Base-by-base conservation (phyloP, 2,113 vertebrate species). In the Arothron firmamentum region DNA sequence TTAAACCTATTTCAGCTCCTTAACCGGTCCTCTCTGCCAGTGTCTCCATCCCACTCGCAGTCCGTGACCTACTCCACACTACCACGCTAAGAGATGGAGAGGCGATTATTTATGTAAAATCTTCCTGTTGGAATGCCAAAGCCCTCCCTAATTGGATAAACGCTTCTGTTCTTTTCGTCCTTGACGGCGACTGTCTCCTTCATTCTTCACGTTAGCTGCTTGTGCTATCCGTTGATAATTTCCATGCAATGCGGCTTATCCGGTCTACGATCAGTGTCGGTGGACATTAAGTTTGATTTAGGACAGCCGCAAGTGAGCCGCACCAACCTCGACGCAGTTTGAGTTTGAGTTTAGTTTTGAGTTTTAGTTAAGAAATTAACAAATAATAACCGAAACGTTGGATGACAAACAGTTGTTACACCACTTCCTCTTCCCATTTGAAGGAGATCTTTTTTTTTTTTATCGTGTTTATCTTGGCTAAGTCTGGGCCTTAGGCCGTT, bases 1-100 rank as follows among this genome's bases (percentile, higher is more conserved):
- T 67, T 64, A 78, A 82, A 75, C 71, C 74, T 64, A 60, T 75
- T 79, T 70, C 67, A 74, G 72, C 69, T 78, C 76, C 70, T 87
- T 65, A 70, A 79, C 70, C 67, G 70, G 18, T 62, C 53, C 53
- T 73, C 70, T 80, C 74, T 66, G 74, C 64, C 52, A 56, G 69
- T 59, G 69, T 73, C 62, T 70, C 59, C 64, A 42, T 74, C 73
- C 74, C 72, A 73, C 80, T 84, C 68, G 62, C 48, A 51, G 73
- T 75, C 61, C 69, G 65, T 59, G 69, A 73, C 58, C 68, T 57
- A 52, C 78, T 84, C 63, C 19, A 70, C 8, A 6, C 74, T 57
- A 60, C 53, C 63, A 47, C 34, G 69, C 54, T 21, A 52, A 77
- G 58, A 77, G 62, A 75, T 21, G 34, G 19, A 79, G 61, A 62